phyloP scores from a whole-genome alignment of 2,113 vertebrate genomes.

The Zingel zingel region DNA sequence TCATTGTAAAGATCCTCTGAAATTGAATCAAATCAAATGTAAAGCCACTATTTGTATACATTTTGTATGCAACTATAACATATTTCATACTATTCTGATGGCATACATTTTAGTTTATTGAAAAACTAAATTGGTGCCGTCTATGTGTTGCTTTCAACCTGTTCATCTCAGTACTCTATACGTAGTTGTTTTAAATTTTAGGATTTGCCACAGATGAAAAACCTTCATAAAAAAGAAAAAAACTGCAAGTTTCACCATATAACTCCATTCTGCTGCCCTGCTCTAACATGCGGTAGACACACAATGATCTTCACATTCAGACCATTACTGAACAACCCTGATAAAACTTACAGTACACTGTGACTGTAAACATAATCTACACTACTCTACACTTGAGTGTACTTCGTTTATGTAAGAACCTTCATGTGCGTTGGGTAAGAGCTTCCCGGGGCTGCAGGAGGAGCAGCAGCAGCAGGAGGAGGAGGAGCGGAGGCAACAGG shows the following conservation, averaged over 20 bases:
- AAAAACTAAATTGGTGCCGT: neutral
- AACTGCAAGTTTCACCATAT: neutral
- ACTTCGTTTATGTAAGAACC: conserved; percentile 61
- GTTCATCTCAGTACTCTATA: neutral
- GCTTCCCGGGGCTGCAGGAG: conserved; percentile 91
- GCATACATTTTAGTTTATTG: neutral
- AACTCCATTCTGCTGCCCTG: neutral
- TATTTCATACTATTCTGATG: neutral
- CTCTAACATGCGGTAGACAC: neutral
- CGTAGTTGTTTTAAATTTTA: neutral
- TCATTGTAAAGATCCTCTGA: neutral
- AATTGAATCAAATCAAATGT: neutral
- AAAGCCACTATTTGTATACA: neutral
- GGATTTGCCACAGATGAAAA: neutral
- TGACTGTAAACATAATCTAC: neutral
- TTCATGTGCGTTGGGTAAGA: conserved; percentile 96
- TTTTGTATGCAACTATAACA: neutral
- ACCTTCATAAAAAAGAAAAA: neutral
- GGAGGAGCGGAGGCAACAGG: conserved; percentile 79
- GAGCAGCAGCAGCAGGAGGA: conserved; percentile 76
- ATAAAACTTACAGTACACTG: neutral
- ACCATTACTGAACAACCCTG: neutral
- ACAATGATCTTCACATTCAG: neutral
- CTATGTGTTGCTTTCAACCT: neutral
- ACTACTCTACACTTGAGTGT: neutral